Evolutionary conservation across 2,888 invertebrate genomes (phyloP).

Genomic region (Campoplex capitator): DNA sequence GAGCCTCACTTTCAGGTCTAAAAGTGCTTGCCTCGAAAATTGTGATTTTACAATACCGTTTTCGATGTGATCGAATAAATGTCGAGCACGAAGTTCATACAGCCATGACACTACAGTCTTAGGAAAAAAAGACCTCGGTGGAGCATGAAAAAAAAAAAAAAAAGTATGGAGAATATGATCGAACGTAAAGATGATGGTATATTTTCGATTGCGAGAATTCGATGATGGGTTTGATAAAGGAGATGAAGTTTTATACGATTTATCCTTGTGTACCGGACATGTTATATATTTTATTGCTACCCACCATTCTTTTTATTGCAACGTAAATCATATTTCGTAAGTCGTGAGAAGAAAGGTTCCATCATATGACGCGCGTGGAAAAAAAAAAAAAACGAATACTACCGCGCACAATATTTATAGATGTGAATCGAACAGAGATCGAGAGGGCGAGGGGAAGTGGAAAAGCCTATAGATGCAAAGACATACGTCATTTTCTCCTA

Average conservation of each 20-base stretch:
- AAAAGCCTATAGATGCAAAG: neutral
- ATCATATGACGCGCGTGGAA: conserved; percentile 60
- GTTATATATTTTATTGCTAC: conserved; percentile 79
- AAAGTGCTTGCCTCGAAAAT: too few species aligned
- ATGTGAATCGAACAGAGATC: conserved; percentile 3
- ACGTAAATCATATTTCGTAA: conserved; percentile 81
- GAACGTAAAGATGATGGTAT: neutral
- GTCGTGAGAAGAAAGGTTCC: conserved; percentile 71
- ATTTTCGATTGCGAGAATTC: conserved; percentile 15
- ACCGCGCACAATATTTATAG: neutral
- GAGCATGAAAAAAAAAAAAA: conserved; percentile 3
- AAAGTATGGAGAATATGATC: neutral
- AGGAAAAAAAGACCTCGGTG: neutral
- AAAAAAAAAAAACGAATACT: conserved; percentile 7
- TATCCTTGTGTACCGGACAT: conserved; percentile 67
- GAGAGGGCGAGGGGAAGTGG: neutral
- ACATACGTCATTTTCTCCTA: conserved; percentile 53
- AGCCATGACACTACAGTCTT: neutral
- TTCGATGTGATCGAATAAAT: neutral
- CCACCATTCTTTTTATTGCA: conserved; percentile 77
- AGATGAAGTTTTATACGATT: conserved; percentile 6
- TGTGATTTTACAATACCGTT: neutral
- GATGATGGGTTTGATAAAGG: conserved; percentile 19
- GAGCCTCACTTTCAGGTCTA: too few species aligned
- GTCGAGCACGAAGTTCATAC: neutral